Evolutionary conservation across 37 sponge, comb jelly and placozoan genomes (phyloP).

Genomic region (Hormiphora californensis): DNA sequence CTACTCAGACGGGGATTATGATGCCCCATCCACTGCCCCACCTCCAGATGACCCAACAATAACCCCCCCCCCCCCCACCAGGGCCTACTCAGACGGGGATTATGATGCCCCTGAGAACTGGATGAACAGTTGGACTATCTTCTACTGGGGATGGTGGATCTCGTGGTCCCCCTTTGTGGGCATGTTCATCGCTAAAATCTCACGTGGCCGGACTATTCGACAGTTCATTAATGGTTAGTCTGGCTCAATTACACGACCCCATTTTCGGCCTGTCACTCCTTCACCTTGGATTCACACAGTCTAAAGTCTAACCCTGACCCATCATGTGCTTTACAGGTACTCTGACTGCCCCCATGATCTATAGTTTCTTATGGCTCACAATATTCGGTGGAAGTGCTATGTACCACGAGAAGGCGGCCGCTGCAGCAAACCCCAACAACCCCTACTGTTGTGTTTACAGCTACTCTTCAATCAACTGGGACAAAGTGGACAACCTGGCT

Average conservation of each 20-base stretch:
- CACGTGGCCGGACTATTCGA: slow-evolving; percentile 20
- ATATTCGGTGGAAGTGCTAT: slow-evolving; percentile 19
- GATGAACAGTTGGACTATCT: slow-evolving; percentile 46
- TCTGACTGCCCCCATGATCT: slow-evolving; percentile 19
- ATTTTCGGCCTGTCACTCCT: too few relatives aligned
- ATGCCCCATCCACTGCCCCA: too few relatives aligned
- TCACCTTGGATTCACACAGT: too few relatives aligned
- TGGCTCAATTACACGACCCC: too few relatives aligned
- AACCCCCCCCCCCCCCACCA: too few relatives aligned
- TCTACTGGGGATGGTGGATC: slow-evolving; percentile 54
- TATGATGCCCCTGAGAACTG: not conserved
- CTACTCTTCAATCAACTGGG: too few relatives aligned
- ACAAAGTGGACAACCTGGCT: too few relatives aligned
- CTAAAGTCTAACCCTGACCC: too few relatives aligned
- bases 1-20: slow-evolving; percentile 15
- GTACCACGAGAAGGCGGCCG: not conserved
- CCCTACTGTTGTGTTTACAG: slow-evolving; percentile 38
- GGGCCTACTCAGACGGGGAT: too few relatives aligned
- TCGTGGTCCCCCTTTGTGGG: slow-evolving; percentile 34
- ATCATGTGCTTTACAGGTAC: not conserved
- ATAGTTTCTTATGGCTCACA: slow-evolving; percentile 12
- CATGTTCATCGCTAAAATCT: slow-evolving; percentile 51
- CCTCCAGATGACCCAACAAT: too few relatives aligned
- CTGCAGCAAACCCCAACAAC: too few relatives aligned
- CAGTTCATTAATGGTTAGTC: slow-evolving; percentile 43